Percentiles rank a stretch among this genome's conserved stretches.
phyloP scores from a whole-genome alignment of 2,797 vertebrate species.

The Leucoraja ocellata region DNA sequence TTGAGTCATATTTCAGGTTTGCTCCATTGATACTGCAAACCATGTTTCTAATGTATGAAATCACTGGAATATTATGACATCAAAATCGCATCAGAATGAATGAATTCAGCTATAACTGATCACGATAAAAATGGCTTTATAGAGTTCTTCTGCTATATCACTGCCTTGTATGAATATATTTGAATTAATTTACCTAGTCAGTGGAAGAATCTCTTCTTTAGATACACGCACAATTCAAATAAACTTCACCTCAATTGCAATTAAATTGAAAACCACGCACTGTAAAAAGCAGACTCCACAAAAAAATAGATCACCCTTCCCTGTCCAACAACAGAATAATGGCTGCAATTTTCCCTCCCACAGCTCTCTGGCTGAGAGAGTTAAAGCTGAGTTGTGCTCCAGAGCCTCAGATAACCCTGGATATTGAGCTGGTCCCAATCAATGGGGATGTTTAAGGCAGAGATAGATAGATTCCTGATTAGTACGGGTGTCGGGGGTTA shows the following conservation, averaged over 20 bases:
- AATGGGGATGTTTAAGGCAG: no score
- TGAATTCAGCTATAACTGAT: background rate
- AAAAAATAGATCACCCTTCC: background rate
- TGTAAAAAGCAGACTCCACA: background rate
- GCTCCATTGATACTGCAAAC: background rate
- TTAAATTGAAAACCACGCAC: background rate
- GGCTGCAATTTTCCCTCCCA: background rate
- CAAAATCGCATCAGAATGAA: background rate
- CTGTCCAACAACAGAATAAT: background rate
- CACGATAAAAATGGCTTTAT: background rate
- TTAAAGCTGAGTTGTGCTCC: background rate
- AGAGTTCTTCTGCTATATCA: background rate
- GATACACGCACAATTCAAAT: background rate
- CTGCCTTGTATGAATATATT: background rate
- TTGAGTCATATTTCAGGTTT: background rate
- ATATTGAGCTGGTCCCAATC: no score
- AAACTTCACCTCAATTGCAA: background rate
- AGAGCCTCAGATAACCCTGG: background rate
- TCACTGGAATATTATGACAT: background rate
- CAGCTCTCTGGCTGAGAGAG: background rate
- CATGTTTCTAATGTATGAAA: background rate
- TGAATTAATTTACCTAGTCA: background rate
- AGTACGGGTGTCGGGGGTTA: no score
- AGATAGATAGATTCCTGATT: no score
- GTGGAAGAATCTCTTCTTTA: background rate